Percentiles rank a stretch among this genome's conserved stretches.
Evolutionary conservation across 1,140 invertebrate genomes (phyloP).

Genomic region (Ostrea edulis): DNA sequence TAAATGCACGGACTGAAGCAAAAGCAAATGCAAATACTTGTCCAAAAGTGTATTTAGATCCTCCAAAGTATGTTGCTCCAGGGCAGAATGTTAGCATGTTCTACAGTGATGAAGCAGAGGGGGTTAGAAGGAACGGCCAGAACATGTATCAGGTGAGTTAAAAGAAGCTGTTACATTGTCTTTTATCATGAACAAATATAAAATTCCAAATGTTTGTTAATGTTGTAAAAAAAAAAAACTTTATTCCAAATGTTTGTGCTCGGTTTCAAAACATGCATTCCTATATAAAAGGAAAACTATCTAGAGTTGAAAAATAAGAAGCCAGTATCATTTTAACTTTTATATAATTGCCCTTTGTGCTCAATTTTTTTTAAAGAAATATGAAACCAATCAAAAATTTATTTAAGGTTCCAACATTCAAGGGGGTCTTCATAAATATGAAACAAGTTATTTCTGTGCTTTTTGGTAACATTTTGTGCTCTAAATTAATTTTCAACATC

Average conservation of each 20-base stretch:
- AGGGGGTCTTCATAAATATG: not conserved
- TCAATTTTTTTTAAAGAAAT: slow-evolving; percentile 9
- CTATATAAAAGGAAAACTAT: not conserved
- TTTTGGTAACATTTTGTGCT: slow-evolving; percentile 16
- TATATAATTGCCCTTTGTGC: not conserved
- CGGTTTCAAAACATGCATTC: not conserved
- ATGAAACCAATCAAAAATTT: slow-evolving; percentile 18
- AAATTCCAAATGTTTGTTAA: not conserved
- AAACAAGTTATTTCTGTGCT: not conserved
- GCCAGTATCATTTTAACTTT: slow-evolving; percentile 11
- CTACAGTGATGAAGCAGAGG: slow-evolving; percentile 8
- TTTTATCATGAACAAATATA: not conserved
- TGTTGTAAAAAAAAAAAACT: not conserved
- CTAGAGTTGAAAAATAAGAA: not conserved
- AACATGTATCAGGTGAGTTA: slow-evolving; percentile 46
- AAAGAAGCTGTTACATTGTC: not conserved
- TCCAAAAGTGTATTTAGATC: not conserved
- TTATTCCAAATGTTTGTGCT: not conserved
- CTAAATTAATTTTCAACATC: not conserved
- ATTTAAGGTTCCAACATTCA: not conserved
- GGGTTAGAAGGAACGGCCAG: slow-evolving; percentile 37
- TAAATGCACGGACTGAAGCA: slow-evolving; percentile 7
- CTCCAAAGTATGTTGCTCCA: slow-evolving; percentile 29
- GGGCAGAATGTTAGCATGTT: slow-evolving; percentile 30
- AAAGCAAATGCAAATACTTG: not conserved